Evolutionary conservation across 1,140 invertebrate genomes (phyloP).

Genomic region (Drepana arcuata): DNA sequence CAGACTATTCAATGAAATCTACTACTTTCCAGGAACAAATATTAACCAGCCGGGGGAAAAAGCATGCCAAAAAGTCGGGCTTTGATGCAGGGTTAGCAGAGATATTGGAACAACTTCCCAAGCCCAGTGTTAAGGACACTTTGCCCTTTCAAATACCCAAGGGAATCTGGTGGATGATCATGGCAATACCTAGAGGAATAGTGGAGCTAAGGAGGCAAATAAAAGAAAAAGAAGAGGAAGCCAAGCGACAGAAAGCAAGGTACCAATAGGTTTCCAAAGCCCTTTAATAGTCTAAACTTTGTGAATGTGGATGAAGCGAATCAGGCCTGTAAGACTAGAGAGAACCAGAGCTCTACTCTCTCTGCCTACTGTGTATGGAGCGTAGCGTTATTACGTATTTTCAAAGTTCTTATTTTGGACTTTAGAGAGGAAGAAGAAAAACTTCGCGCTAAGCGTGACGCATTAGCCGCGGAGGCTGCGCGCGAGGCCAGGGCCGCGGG

Average conservation of each 20-base stretch:
- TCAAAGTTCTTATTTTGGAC: not conserved
- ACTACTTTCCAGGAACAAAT: constrained; percentile 82
- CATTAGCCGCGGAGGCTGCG: constrained; percentile 37
- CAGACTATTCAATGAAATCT: too few relatives aligned
- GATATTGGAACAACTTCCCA: constrained; percentile 80
- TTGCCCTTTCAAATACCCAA: constrained; percentile 87
- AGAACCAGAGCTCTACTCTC: too few relatives aligned
- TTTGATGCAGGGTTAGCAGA: constrained; percentile 77
- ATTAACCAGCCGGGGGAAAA: constrained; percentile 81
- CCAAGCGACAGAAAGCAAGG: constrained; percentile 71
- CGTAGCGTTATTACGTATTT: not conserved
- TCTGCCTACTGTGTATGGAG: not conserved
- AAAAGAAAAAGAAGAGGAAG: constrained; percentile 73
- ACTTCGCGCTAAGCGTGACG: constrained; percentile 68
- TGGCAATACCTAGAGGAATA: constrained; percentile 74
- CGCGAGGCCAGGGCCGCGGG: constrained; percentile 63
- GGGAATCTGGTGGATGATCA: constrained; percentile 75
- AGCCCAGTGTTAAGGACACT: constrained; percentile 85
- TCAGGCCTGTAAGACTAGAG: too few relatives aligned
- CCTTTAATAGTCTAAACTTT: too few relatives aligned
- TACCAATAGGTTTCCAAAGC: too few relatives aligned
- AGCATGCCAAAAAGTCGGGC: constrained; percentile 76
- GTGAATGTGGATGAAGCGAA: not conserved
- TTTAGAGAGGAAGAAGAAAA: constrained; percentile 64
- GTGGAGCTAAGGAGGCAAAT: constrained; percentile 61